Percentiles rank a stretch among this genome's conserved stretches.
phyloP scores from a whole-genome alignment of 2,113 vertebrate species.

The Neolamprologus falcicula region DNA sequence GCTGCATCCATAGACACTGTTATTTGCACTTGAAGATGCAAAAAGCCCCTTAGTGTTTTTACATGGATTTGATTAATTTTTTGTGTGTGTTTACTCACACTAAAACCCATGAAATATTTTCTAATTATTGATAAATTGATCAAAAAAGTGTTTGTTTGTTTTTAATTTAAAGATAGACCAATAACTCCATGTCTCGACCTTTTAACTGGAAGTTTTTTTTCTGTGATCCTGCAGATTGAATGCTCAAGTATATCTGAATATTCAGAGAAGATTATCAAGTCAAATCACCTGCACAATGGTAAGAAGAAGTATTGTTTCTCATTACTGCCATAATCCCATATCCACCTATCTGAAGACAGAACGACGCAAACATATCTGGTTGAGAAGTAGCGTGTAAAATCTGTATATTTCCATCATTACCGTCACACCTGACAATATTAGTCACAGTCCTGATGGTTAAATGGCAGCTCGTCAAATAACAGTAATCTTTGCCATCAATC shows the following conservation, averaged over 20 bases:
- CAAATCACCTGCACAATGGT: conserved; percentile 95
- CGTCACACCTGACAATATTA: conserved; percentile 26
- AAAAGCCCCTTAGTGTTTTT: background rate
- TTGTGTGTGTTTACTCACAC: background rate
- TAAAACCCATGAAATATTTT: background rate
- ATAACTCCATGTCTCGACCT: background rate
- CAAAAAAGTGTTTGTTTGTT: background rate
- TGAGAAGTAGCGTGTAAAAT: conserved; percentile 5
- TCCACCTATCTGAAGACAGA: background rate
- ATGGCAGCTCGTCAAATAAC: conserved; percentile 42
- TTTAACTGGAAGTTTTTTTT: background rate
- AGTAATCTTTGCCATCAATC: conserved; percentile 28
- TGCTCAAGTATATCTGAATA: conserved; percentile 98
- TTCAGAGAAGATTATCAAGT: conserved; percentile 98
- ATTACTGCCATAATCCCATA: background rate
- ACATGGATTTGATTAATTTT: conserved; percentile 3
- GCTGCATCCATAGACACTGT: background rate
- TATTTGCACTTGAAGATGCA: background rate
- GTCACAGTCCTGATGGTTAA: conserved; percentile 39
- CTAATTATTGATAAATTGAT: background rate
- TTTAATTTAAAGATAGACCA: background rate
- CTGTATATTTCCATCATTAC: conserved; percentile 4
- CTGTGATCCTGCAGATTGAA: conserved; percentile 80
- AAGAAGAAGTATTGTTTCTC: conserved; percentile 48
- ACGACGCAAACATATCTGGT: background rate